phyloP scores from a whole-genome alignment of 2,888 invertebrate genomes.

The Napeogenes inachia region DNA sequence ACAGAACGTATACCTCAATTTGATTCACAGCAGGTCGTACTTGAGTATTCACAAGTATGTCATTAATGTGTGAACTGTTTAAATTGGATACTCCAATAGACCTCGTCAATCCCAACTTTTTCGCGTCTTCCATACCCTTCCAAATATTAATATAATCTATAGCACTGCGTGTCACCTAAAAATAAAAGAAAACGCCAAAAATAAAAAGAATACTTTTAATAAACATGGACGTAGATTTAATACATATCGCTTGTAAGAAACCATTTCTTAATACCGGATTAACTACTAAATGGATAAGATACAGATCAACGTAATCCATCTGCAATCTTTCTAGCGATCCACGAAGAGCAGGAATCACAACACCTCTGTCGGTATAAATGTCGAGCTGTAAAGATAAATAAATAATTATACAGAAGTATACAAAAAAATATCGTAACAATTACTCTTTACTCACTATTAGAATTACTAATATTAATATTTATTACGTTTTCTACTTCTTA shows the following conservation, averaged over 20 bases:
- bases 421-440: no score
- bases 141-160: constrained; percentile 11
- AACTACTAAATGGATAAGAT: constrained; percentile 7
- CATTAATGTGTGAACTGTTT: constrained; percentile 15
- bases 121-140: constrained; percentile 20
- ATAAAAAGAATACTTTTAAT: no score
- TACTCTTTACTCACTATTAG: no score
- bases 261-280: constrained; percentile 5
- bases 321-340: constrained; percentile 6
- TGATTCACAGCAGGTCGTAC: constrained; percentile 18
- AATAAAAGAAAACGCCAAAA: no score
- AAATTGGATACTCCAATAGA: constrained; percentile 23
- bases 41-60: constrained; percentile 7
- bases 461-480: no score
- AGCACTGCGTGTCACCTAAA: background rate
- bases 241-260: background rate
- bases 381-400: background rate
- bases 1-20: constrained; percentile 13
- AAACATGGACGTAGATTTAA: no score
- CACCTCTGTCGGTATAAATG: constrained; percentile 10
- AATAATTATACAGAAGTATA: no score
- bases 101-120: constrained; percentile 9
- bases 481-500: background rate
- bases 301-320: constrained; percentile 25
- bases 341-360: constrained; percentile 37